Conservation (phyloP, 2,113 vertebrate genomes). For the Jacana jacana region DNA sequence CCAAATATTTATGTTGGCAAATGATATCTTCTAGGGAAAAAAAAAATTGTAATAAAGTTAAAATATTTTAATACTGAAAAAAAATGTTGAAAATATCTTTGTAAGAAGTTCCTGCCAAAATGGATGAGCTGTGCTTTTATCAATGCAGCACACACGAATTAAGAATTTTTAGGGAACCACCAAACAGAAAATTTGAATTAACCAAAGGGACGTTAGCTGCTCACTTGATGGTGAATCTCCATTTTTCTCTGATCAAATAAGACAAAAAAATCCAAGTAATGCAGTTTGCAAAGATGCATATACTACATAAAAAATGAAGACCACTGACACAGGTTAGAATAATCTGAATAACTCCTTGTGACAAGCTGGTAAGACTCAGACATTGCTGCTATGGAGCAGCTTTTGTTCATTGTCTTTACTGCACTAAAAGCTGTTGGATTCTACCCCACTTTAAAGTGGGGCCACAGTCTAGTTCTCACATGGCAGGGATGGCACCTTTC, state of each 20-base stretch:
- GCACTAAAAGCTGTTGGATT: background rate
- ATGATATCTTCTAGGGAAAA: background rate
- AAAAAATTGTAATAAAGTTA: background rate
- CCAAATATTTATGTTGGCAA: background rate
- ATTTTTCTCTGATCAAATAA: background rate
- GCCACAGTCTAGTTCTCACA: background rate
- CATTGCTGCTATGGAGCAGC: background rate
- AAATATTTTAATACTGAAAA: background rate
- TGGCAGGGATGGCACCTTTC: background rate
- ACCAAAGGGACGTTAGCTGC: background rate
- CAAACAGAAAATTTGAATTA: background rate
- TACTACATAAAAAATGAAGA: background rate
- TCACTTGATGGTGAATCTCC: background rate
- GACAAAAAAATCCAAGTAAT: background rate
- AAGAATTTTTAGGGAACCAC: background rate
- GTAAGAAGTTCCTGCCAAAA: background rate
- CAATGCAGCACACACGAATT: background rate
- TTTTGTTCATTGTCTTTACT: background rate
- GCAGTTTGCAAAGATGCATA: background rate
- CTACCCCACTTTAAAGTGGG: background rate
- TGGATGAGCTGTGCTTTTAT: background rate
- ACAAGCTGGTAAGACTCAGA: background rate
- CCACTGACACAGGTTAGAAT: background rate
- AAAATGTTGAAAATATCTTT: background rate
- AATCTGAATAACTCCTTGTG: background rate